Base-by-base conservation (phyloP, 2,113 vertebrate genomes). In the Nanorana parkeri region DNA sequence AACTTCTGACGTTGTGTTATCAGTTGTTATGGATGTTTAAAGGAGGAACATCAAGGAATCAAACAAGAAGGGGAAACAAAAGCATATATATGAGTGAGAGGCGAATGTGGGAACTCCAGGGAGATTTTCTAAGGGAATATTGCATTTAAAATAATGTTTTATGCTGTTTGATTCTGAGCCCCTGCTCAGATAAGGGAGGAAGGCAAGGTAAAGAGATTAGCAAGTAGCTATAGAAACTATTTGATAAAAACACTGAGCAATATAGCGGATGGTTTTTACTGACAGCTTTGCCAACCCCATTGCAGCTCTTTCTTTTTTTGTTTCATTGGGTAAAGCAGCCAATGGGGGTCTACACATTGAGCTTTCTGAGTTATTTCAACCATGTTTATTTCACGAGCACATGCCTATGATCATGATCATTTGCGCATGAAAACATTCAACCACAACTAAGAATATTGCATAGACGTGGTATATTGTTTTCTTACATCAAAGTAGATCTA, bases 51-150 rank as follows among this genome's bases (percentile, higher is more conserved):
- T 67, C 51, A 78, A 55, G 61, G 74, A 63, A 41, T 64, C 58
- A 54, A 66, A 65, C 55, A 64, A 68, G 17, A 28, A 32, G 15
- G 10, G 13, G 5, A 47, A 47, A 60, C n/a, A 78, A 66, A 67
- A 67, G n/a, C 16, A 36, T 21, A 78, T 32, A 55, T 78, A 56
- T 78, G 63, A 15, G 41, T 67, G 77, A 23, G 23, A 58, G 65
- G 69, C 41, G 77, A 78, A 56, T 78, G 77, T 23, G 24, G 56
- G 66, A 79, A 56, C 66, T 80, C 56, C 23, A 21, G 67, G 55
- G 78, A 80, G 78, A 64, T 51, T 72, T 80, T 80, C 78, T 80
- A 80, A 80, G 68, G 78, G 78, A 80, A 80, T 80, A 72, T 80
- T 80, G 68, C 78, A 80, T 80, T 80, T 80, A 80, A 64, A 80